phyloP scores from a whole-genome alignment of 2,113 vertebrate species.

The Trogon melanurus region DNA sequence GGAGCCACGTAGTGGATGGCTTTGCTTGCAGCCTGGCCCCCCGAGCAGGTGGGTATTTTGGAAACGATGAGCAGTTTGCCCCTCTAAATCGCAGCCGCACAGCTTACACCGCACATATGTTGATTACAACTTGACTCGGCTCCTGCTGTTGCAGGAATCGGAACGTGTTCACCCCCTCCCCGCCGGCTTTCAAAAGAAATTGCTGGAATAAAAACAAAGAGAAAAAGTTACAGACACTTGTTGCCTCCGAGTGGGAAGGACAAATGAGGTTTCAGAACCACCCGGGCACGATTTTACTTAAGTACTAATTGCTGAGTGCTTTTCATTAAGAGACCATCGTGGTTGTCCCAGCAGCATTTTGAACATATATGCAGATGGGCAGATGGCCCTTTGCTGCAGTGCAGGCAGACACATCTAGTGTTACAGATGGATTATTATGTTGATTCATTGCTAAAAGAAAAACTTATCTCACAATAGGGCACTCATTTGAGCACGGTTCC shows the following conservation, averaged over 20 bases:
- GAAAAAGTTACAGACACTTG: constrained; percentile 62
- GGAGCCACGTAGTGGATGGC: constrained; percentile 30
- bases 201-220: constrained; percentile 38
- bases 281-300: not conserved
- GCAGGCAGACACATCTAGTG: constrained; percentile 39
- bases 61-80: constrained; percentile 42
- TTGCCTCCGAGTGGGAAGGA: constrained; percentile 20
- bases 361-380: constrained; percentile 62
- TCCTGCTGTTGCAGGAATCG: constrained; percentile 51
- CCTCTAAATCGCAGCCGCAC: not conserved
- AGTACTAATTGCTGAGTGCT: constrained; percentile 55
- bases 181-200: not conserved
- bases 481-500: not conserved
- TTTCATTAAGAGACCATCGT: constrained; percentile 48
- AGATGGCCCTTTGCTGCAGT: constrained; percentile 64
- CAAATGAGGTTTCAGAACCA: constrained; percentile 22
- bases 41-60: constrained; percentile 63
- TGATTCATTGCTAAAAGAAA: constrained; percentile 49
- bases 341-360: constrained; percentile 35
- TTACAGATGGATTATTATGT: constrained; percentile 72
- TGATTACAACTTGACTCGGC: constrained; percentile 7
- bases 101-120: constrained; percentile 57
- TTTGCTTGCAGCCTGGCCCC: constrained; percentile 44
- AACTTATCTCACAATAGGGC: constrained; percentile 55
- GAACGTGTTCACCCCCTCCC: not conserved